Evolutionary conservation across 2,888 invertebrate species (phyloP).

Genomic region (Metacarcinus magister): DNA sequence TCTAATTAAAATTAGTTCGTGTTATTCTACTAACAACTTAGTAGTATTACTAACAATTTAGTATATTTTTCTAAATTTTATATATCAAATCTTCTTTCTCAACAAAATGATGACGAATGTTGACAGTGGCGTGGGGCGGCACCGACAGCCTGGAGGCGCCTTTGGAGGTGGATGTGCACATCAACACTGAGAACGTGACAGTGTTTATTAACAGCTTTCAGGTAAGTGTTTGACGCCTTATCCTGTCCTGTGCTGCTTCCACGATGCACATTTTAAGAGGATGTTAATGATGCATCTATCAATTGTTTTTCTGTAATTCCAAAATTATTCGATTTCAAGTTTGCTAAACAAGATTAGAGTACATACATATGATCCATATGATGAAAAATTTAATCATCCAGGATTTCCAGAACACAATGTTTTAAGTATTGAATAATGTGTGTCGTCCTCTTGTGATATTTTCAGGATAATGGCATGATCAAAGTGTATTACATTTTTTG

Average conservation of each 20-base stretch:
- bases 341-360: background rate
- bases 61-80: background rate
- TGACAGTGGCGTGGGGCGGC: background rate
- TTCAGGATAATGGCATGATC: background rate
- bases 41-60: background rate
- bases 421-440: background rate
- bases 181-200: conserved; percentile 35
- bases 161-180: conserved; percentile 35
- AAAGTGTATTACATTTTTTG: background rate
- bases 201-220: background rate
- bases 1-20: background rate
- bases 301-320: background rate
- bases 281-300: background rate
- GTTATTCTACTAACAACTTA: background rate
- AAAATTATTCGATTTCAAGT: background rate
- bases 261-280: background rate
- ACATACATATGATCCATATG: background rate
- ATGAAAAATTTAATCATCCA: background rate
- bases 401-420: background rate
- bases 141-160: background rate
- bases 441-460: background rate
- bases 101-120: background rate
- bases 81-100: background rate
- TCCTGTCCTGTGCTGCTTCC: background rate
- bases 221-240: background rate